Evolutionary conservation across 2,888 invertebrate species (phyloP).

Genomic region (Ennomos erosarius): DNA sequence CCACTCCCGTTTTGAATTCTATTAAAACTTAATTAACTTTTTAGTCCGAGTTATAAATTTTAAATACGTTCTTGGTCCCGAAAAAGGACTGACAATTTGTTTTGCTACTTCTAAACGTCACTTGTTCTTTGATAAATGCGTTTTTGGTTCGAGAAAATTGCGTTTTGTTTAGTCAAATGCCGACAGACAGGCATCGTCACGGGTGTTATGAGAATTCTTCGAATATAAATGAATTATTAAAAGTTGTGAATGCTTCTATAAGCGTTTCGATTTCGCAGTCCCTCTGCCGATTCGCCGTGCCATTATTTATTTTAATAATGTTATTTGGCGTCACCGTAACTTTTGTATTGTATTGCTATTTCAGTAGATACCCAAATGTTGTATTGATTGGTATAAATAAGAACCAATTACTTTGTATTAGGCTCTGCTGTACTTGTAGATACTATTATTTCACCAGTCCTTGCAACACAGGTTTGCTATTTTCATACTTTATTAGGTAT

Average conservation of each 20-base stretch:
- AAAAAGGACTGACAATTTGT: slow-evolving; percentile 78
- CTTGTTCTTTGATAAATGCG: slow-evolving; percentile 82
- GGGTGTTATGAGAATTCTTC: slow-evolving; percentile 47
- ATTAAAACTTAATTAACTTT: slow-evolving; percentile 86
- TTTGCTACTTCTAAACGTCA: slow-evolving; percentile 84
- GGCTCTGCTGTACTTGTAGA: too few species aligned
- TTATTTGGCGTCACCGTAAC: slow-evolving; percentile 17
- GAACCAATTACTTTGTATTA: not conserved
- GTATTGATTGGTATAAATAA: slow-evolving; percentile 12
- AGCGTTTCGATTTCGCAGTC: slow-evolving; percentile 43
- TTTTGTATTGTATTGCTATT: slow-evolving; percentile 12
- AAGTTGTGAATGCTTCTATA: slow-evolving; percentile 42
- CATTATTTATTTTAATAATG: slow-evolving; percentile 37
- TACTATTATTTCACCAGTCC: too few species aligned
- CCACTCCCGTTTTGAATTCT: slow-evolving; percentile 83
- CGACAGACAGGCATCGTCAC: slow-evolving; percentile 67
- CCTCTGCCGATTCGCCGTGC: slow-evolving; percentile 37
- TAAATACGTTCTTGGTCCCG: slow-evolving; percentile 67
- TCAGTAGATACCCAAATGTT: not conserved
- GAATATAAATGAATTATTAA: slow-evolving; percentile 51
- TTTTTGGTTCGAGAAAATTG: slow-evolving; percentile 69
- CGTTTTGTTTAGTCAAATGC: slow-evolving; percentile 69
- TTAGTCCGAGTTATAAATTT: slow-evolving; percentile 75
- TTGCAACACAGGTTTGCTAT: too few species aligned
- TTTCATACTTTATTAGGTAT: too few species aligned